Conservation (phyloP, 2,888 invertebrate genomes). For the Rhyacophila evoluta region DNA sequence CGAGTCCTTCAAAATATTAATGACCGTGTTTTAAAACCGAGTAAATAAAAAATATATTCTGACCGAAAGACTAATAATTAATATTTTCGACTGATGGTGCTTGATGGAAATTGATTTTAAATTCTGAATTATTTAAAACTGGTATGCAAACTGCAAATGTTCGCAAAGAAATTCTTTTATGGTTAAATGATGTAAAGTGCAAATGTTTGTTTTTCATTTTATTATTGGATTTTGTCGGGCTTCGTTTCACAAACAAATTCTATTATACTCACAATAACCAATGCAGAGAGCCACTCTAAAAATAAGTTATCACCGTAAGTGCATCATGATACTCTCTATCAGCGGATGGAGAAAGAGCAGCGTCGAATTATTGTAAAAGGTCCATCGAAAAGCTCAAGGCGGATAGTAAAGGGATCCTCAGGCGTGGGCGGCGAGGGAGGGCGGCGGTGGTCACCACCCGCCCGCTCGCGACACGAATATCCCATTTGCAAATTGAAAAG, state of each 20-base stretch:
- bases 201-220: no score
- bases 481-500: slow-evolving; percentile 55
- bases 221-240: no score
- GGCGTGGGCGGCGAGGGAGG: slow-evolving; percentile 34
- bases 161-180: no score
- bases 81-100: no score
- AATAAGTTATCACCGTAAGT: not conserved
- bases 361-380: slow-evolving; percentile 22
- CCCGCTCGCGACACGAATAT: slow-evolving; percentile 54
- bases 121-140: no score
- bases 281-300: not conserved
- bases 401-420: slow-evolving; percentile 10
- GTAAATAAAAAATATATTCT: no score
- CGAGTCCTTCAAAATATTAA: no score
- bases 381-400: slow-evolving; percentile 23
- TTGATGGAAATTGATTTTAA: no score
- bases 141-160: no score
- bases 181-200: no score
- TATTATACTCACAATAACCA: not conserved
- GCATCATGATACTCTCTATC: not conserved
- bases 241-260: not conserved
- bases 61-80: no score
- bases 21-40: no score
- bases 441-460: slow-evolving; percentile 53
- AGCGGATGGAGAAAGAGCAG: not conserved